Conservation (phyloP, 2,113 vertebrate genomes). For the Hucho hucho region DNA sequence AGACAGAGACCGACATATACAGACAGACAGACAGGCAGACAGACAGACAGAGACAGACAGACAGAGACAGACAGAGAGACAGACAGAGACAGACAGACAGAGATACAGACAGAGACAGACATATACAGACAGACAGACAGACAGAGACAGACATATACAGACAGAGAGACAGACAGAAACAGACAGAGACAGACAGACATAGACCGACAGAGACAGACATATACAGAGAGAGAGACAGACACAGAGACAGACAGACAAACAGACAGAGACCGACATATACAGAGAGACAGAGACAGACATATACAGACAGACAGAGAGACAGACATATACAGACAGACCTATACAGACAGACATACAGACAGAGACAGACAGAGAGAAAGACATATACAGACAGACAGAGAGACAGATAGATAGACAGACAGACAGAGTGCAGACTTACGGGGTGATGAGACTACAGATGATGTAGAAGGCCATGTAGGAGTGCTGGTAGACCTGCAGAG, state of each 20-base stretch:
- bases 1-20: too few species aligned
- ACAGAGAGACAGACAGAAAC: not conserved
- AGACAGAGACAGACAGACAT: too few species aligned
- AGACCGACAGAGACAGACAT: too few species aligned
- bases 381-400: not conserved
- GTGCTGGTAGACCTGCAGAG: constrained; percentile 86
- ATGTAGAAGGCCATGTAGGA: constrained; percentile 90
- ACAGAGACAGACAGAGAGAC: not conserved
- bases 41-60: too few species aligned
- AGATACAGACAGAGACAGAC: too few species aligned
- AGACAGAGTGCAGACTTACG: constrained; percentile 58
- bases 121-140: not conserved
- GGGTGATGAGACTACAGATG: constrained; percentile 79
- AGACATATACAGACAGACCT: too few species aligned
- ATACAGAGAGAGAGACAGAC: too few species aligned
- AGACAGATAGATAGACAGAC: not conserved
- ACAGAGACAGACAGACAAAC: too few species aligned
- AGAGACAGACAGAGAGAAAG: too few species aligned
- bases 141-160: not conserved
- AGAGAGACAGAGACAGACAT: not conserved
- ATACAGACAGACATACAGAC: too few species aligned
- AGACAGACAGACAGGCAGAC: too few species aligned
- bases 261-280: not conserved
- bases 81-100: not conserved
- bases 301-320: not conserved